Evolutionary conservation across 2,888 invertebrate genomes (phyloP).

Genomic region (Liodrosophila aerea): DNA sequence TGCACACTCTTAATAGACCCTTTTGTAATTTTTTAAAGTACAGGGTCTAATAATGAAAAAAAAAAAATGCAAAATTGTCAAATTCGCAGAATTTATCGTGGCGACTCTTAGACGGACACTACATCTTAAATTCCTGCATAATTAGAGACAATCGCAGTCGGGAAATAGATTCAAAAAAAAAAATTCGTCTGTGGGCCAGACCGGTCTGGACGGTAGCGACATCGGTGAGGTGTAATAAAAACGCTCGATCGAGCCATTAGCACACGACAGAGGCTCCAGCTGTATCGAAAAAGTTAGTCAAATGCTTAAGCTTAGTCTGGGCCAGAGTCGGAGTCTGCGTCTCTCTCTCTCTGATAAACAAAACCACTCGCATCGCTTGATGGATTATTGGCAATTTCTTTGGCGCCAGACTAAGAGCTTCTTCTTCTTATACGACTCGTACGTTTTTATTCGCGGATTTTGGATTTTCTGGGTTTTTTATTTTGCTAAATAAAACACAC

Average conservation of each 20-base stretch:
- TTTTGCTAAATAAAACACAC: constrained; percentile 33
- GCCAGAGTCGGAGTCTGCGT: constrained; percentile 2
- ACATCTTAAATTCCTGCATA: constrained; percentile 66
- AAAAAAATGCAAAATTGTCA: constrained; percentile 48
- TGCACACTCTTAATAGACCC: too few relatives aligned
- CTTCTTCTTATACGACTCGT: constrained; percentile 21
- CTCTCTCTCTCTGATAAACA: constrained; percentile 33
- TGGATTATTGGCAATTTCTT: constrained; percentile 72
- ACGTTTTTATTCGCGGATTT: constrained; percentile 57
- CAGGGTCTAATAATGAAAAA: constrained; percentile 29
- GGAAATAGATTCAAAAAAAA: constrained; percentile 58
- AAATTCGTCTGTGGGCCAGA: constrained; percentile 47
- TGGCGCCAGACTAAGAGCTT: constrained; percentile 66
- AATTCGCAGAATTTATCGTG: constrained; percentile 64
- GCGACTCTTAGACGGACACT: constrained; percentile 56
- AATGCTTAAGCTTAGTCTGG: constrained; percentile 1
- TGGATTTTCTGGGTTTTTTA: constrained; percentile 43
- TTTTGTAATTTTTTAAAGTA: background rate
- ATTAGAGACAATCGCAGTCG: constrained; percentile 48
- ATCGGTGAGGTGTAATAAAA: constrained; percentile 63
- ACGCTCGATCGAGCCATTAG: constrained; percentile 51
- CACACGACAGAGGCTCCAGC: constrained; percentile 54
- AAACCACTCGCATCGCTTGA: constrained; percentile 57
- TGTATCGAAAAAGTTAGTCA: constrained; percentile 1
- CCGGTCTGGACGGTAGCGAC: constrained; percentile 66